Evolutionary conservation across 2,113 vertebrate genomes (phyloP), one percentile per base, ranked within the genome.

Genomic region (Danio rerio): DNA sequence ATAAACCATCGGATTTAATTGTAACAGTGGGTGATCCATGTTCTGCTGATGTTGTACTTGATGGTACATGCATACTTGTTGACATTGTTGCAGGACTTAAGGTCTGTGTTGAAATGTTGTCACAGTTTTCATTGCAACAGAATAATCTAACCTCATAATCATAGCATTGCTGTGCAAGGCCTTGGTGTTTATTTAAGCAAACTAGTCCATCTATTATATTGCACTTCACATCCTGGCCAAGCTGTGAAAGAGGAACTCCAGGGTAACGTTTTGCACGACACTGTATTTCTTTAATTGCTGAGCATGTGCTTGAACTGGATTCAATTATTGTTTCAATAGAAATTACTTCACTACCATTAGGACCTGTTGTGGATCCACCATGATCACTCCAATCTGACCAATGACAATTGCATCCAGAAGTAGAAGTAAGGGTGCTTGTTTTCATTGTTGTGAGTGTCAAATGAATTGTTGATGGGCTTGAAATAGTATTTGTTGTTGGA

Each of bases 101-200:
- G 0, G 9, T 15, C 0, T 66, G 42, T 69, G 71, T n/a, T 42
- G n/a, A 10, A 8, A 4, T 31, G 42, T 9, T 52, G 0, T 15
- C 9, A n/a, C 66, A 70, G n/a, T 70, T 47, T 21, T 21, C n/a
- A 45, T 72, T n/a, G 73, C 85, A 86, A 65, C 85, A 86, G 6
- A 7, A 53, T 9, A 77, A 71, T 71, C 68, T 71, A 47, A 88
- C 68, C 66, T 88, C 87, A 66, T 88, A 87, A 42, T 87, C 81
- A 10, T 81, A 81, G 42, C 92, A 93, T 73, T 90, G 80, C 7
- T 18, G 31, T 59, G 78, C 80, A 0, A 65, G 13, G 0, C 82
- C 86, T 0, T 92, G 91, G 13, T 91, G 84, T 0, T 61, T 15
- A 40, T 92, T 93, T 16, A 59, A 13, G 83, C 92, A 92, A n/a